Evolutionary conservation across 1,140 invertebrate species (phyloP), one percentile per base, ranked within the genome.

Genomic region (Venturia canescens): DNA sequence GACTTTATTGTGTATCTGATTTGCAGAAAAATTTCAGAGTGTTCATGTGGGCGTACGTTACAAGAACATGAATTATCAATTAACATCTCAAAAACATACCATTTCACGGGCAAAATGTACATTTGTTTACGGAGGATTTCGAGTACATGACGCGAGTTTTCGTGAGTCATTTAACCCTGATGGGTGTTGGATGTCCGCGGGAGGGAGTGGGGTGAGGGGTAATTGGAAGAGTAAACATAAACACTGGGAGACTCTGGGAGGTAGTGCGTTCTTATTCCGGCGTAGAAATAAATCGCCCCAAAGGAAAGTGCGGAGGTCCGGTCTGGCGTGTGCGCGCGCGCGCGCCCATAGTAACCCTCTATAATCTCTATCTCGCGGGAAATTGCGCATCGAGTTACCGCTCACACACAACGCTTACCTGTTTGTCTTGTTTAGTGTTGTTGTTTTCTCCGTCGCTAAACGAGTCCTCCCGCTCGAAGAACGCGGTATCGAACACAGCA

Each of bases 201-300:
- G 53, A 21, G 21, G 66, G 18, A n/a, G 27, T 63, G 75, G 78
- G 34, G 67, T 60, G 67, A 78, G 78, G 53, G 87, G 84, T 86
- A 87, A 87, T 86, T 86, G 88, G 85, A 85, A 85, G 86, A 87
- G 88, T 87, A 90, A 90, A 90, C 88, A 90, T 90, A 90, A 90
- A 90, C 88, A 90, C 84, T 77, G 44, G 34, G 60, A 60, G 3
- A 31, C 13, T 15, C 66, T 74, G 34, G 44, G 9, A 31, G 9
- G 21, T 29, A 26, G 23, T 44, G 9, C 15, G n/a, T 38, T 53
- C 50, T 53, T 21, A n/a, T 21, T 53, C 50, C n/a, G 50, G 21
- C 60, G 66, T 23, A 3, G 26, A 26, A 15, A 26, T 26, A 29
- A 29, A 53, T 26, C 11, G 38, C 7, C 38, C 38, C 7, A 16